Evolutionary conservation across 2,888 invertebrate species (phyloP).

Genomic region (Achlya flavicornis): DNA sequence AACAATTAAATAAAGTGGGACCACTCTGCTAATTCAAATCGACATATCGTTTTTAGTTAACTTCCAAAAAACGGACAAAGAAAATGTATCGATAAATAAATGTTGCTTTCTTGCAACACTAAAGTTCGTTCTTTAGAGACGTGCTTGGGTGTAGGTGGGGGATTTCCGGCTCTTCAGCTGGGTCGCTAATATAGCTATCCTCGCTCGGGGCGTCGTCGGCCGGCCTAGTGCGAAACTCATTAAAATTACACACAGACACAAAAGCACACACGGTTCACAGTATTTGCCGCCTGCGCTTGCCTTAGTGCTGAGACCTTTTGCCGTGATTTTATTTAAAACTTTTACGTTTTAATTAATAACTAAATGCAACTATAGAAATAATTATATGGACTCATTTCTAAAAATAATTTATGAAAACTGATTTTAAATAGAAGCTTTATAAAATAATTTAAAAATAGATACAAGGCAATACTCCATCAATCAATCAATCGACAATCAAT

Average conservation of each 20-base stretch:
- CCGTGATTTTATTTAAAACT: conserved; percentile 13
- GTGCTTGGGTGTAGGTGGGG: conserved; percentile 50
- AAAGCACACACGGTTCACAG: conserved; percentile 45
- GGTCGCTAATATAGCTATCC: conserved; percentile 69
- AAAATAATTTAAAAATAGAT: too few relatives aligned
- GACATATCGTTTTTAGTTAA: neutral
- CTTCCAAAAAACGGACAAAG: neutral
- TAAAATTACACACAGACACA: conserved; percentile 76
- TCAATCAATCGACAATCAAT: too few relatives aligned
- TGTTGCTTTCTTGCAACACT: conserved; percentile 34
- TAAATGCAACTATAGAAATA: neutral
- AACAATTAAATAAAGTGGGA: too few relatives aligned
- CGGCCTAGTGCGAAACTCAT: conserved; percentile 77
- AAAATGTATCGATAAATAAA: conserved; percentile 20
- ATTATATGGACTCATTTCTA: too few relatives aligned
- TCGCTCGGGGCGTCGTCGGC: conserved; percentile 59
- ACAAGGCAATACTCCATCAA: too few relatives aligned
- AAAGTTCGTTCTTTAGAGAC: conserved; percentile 53
- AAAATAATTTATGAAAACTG: too few relatives aligned
- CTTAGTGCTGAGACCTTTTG: conserved; percentile 21
- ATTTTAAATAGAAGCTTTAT: too few relatives aligned
- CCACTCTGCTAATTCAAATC: neutral
- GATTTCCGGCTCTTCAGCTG: conserved; percentile 65
- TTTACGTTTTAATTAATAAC: conserved; percentile 26
- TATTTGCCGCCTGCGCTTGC: conserved; percentile 12